phyloP scores from a whole-genome alignment of 2,797 vertebrate genomes.

The Petrocephalus schoutedeni region DNA sequence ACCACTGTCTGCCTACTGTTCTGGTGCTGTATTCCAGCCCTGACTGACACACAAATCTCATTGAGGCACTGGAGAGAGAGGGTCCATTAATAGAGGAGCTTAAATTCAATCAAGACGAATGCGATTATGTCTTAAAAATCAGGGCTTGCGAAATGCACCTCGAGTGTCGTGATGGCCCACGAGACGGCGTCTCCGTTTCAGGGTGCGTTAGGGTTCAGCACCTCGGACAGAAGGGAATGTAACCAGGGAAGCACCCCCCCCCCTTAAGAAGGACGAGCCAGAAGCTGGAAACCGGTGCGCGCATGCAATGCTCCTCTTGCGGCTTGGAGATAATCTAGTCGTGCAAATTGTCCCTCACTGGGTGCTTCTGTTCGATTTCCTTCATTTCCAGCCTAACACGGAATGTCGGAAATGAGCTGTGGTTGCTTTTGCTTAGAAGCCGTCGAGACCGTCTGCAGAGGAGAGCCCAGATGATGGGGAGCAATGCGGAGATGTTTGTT shows the following conservation, averaged over 20 bases:
- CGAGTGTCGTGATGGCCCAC: background rate
- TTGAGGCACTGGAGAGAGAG: background rate
- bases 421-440: background rate
- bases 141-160: background rate
- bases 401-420: background rate
- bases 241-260: background rate
- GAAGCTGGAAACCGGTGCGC: background rate
- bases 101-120: slow-evolving; percentile 8
- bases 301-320: background rate
- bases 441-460: background rate
- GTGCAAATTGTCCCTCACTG: background rate
- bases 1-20: background rate
- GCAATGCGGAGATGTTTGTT: background rate
- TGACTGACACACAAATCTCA: background rate
- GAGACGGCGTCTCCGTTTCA: background rate
- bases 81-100: background rate
- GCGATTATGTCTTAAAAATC: background rate
- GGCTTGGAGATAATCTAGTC: background rate
- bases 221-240: background rate
- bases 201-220: background rate
- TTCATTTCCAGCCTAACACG: background rate
- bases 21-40: background rate
- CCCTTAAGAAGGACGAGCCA: background rate
- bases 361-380: background rate
- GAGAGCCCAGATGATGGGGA: background rate